These are phyloP conservation scores for Cyrtonyx montezumae DNA, from an alignment of 2,113 vertebrate species.

Conservation along the genomic window DNA sequence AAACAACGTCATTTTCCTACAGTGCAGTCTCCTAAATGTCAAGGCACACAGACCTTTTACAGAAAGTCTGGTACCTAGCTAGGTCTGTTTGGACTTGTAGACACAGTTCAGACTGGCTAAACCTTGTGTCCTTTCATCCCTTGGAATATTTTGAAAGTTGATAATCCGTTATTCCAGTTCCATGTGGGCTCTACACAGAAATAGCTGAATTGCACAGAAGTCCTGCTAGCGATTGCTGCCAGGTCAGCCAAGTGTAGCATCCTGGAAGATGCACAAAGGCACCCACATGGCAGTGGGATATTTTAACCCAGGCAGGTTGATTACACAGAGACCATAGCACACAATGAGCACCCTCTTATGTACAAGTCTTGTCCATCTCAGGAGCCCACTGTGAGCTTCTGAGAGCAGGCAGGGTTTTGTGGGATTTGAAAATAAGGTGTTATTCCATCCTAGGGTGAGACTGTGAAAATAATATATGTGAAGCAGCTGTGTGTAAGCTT, in stretches of 20 bases:
- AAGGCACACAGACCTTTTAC: background rate
- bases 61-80: background rate
- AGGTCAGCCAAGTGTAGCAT: background rate
- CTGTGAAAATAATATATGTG: background rate
- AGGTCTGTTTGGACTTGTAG: background rate
- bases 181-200: background rate
- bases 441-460: background rate
- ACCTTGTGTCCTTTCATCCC: conserved; percentile 24
- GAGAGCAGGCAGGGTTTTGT: background rate
- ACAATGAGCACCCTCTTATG: background rate
- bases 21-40: background rate
- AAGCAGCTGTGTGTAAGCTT: background rate
- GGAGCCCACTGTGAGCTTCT: background rate
- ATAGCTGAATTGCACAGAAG: background rate
- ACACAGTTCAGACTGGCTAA: conserved; percentile 24
- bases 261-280: background rate
- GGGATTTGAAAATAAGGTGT: background rate
- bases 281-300: background rate
- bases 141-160: conserved; percentile 16
- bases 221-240: background rate
- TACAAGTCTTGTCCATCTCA: background rate
- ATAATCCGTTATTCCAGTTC: background rate
- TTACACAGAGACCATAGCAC: background rate
- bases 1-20: conserved; percentile 1
- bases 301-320: background rate